Conservation (phyloP, 2,888 invertebrate species). For the Encarsia formosa region DNA sequence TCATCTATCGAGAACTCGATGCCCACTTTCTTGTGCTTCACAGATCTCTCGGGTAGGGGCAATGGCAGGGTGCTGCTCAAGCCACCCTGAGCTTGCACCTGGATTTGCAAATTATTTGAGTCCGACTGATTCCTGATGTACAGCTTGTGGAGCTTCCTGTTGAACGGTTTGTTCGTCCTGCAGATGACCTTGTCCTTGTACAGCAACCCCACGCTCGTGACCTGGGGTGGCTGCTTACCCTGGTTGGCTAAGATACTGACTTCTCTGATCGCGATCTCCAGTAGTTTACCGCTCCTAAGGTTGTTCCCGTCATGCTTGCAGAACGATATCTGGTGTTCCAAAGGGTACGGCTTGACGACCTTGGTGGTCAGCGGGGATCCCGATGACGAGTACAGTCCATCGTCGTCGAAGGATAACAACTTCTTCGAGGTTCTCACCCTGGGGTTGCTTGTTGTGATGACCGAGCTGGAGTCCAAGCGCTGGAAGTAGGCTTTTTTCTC, state of each 20-base stretch:
- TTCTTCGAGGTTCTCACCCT: slow-evolving; percentile 13
- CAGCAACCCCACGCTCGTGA: slow-evolving; percentile 37
- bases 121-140: slow-evolving; percentile 37
- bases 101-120: slow-evolving; percentile 37
- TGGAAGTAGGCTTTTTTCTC: slow-evolving; percentile 20
- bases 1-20: slow-evolving; percentile 44
- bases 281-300: slow-evolving; percentile 34
- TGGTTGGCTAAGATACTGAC: slow-evolving; percentile 33
- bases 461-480: slow-evolving; percentile 25
- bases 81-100: slow-evolving; percentile 35
- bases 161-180: slow-evolving; percentile 40
- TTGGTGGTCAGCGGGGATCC: slow-evolving; percentile 37
- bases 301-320: slow-evolving; percentile 28
- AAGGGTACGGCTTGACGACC: slow-evolving; percentile 37
- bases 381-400: slow-evolving; percentile 37
- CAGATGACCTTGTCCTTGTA: slow-evolving; percentile 42
- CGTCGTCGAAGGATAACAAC: slow-evolving; percentile 29
- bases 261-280: slow-evolving; percentile 44
- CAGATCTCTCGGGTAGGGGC: slow-evolving; percentile 40
- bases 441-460: slow-evolving; percentile 17
- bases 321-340: slow-evolving; percentile 30
- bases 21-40: slow-evolving; percentile 36
- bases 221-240: slow-evolving; percentile 28
- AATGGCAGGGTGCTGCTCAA: slow-evolving; percentile 39
- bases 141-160: slow-evolving; percentile 43